These are phyloP conservation scores for Melanophora roralis DNA, from an alignment of 2,888 invertebrate species.

Conservation along the genomic window DNA sequence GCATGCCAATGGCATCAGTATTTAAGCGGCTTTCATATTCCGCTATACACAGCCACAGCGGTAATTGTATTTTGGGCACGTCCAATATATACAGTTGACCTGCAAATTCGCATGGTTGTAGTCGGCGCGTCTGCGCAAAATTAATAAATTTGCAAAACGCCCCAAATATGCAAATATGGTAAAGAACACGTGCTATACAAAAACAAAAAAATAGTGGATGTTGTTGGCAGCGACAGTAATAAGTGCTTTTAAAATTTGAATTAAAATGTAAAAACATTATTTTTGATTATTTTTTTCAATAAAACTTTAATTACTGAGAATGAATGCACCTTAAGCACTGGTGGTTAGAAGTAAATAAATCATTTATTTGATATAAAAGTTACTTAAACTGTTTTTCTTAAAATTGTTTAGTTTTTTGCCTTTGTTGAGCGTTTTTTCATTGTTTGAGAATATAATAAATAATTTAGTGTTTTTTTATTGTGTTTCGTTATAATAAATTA, in stretches of 20 bases:
- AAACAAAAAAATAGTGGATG: neutral
- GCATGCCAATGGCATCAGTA: conserved; percentile 77
- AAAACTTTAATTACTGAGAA: neutral
- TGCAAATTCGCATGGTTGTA: conserved; percentile 71
- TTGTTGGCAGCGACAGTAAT: neutral
- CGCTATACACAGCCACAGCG: conserved; percentile 73
- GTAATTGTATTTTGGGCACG: conserved; percentile 70
- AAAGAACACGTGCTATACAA: conserved; percentile 52
- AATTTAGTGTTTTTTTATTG: conserved; percentile 3
- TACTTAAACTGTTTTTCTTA: neutral
- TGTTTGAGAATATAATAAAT: conserved; percentile 30
- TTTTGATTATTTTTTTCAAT: neutral
- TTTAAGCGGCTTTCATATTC: conserved; percentile 75
- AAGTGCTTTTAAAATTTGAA: neutral
- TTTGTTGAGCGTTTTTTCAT: neutral
- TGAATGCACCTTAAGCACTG: neutral
- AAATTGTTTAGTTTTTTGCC: neutral
- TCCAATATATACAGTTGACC: conserved; percentile 73
- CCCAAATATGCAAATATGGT: conserved; percentile 52
- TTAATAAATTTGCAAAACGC: conserved; percentile 42
- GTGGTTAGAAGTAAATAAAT: neutral
- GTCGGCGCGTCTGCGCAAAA: conserved; percentile 63
- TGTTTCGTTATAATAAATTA: neutral
- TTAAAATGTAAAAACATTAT: conserved; percentile 28
- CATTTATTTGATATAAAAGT: conserved; percentile 8